phyloP scores from a whole-genome alignment of 2,888 invertebrate species.

The Falcaria lacertinaria region DNA sequence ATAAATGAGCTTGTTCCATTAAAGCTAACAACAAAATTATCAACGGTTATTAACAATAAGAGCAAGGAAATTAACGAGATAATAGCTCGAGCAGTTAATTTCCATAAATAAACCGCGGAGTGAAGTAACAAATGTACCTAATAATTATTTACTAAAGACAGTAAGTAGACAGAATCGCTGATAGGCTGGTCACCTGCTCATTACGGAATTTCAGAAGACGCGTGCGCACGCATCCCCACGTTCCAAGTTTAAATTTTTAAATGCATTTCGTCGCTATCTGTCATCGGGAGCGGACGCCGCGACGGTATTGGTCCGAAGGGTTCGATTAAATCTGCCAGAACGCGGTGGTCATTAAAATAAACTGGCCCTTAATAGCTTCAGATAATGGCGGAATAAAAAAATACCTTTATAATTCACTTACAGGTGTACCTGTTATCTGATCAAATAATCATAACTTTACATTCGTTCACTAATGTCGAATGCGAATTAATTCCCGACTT shows the following conservation, averaged over 20 bases:
- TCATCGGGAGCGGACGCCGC: constrained; percentile 62
- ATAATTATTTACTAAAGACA: constrained; percentile 53
- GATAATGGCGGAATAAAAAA: constrained; percentile 47
- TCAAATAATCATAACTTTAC: constrained; percentile 29
- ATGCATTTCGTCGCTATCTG: constrained; percentile 68
- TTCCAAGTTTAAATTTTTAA: constrained; percentile 57
- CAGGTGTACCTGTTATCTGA: constrained; percentile 36
- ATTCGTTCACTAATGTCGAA: constrained; percentile 17
- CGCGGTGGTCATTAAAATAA: constrained; percentile 65
- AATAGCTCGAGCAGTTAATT: constrained; percentile 14
- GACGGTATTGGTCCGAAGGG: constrained; percentile 35
- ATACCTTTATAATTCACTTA: constrained; percentile 26
- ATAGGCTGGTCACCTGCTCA: constrained; percentile 64
- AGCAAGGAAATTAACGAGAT: constrained; percentile 15
- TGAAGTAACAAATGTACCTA: constrained; percentile 38
- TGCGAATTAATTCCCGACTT: constrained; percentile 19
- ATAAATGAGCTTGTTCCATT: constrained; percentile 17
- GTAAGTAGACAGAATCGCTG: constrained; percentile 61
- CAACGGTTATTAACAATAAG: constrained; percentile 15
- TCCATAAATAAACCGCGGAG: constrained; percentile 30
- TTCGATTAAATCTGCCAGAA: constrained; percentile 66
- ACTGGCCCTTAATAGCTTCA: constrained; percentile 53
- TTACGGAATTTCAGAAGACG: constrained; percentile 52
- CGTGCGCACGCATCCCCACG: constrained; percentile 43
- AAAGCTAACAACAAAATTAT: constrained; percentile 14